Conservation (phyloP, 2,797 vertebrate species). For the Saxicola maurus region DNA sequence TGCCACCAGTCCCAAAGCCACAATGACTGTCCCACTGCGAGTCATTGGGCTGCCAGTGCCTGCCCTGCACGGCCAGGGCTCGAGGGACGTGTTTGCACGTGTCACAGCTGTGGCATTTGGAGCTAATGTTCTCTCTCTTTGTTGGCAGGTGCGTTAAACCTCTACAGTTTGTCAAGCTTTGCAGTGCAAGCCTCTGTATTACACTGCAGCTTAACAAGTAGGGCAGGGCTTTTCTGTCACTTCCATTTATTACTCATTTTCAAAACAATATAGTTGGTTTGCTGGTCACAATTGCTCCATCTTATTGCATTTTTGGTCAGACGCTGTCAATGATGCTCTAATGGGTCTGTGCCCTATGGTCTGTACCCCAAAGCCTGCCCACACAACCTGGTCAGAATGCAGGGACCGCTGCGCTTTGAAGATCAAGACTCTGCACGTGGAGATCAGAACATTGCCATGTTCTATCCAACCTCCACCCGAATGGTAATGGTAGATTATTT, state of each 20-base stretch:
- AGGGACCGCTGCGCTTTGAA: slow-evolving; percentile 84
- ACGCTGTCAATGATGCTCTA: slow-evolving; percentile 86
- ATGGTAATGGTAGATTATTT: slow-evolving; percentile 88
- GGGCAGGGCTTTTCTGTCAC: slow-evolving; percentile 84
- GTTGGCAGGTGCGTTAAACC: slow-evolving; percentile 85
- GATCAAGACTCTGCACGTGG: slow-evolving; percentile 86
- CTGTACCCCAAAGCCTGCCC: slow-evolving; percentile 86
- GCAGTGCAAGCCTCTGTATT: slow-evolving; percentile 85
- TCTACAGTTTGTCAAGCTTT: slow-evolving; percentile 86
- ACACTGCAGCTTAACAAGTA: slow-evolving; percentile 87
- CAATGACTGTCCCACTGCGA: slow-evolving; percentile 47
- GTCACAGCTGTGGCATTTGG: slow-evolving; percentile 77
- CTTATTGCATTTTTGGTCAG: slow-evolving; percentile 87
- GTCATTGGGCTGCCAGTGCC: slow-evolving; percentile 74
- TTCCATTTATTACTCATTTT: slow-evolving; percentile 79
- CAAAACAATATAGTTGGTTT: slow-evolving; percentile 79
- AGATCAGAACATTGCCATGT: slow-evolving; percentile 88
- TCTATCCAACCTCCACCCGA: slow-evolving; percentile 86
- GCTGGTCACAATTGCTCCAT: slow-evolving; percentile 82
- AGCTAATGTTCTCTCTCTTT: slow-evolving; percentile 85
- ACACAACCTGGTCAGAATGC: slow-evolving; percentile 85
- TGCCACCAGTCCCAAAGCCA: slow-evolving; percentile 69
- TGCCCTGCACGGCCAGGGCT: slow-evolving; percentile 63
- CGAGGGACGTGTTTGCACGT: slow-evolving; percentile 77
- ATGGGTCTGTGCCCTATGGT: slow-evolving; percentile 88